Conservation (phyloP, 2,797 vertebrate species). For the Muscicapa comitata region DNA sequence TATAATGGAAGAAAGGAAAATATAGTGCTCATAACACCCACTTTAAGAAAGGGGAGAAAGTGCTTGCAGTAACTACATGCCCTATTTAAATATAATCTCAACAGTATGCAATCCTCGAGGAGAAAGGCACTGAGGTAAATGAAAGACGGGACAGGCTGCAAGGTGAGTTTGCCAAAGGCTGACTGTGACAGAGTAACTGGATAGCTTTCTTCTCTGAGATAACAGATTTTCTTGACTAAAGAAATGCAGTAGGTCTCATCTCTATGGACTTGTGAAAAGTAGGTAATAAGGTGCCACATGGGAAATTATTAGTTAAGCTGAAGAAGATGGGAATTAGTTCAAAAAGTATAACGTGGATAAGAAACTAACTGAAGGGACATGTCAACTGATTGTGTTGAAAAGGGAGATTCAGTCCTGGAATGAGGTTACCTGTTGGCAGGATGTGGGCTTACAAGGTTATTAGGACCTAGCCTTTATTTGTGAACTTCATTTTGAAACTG, state of each 20-base stretch:
- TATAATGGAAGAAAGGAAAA: background rate
- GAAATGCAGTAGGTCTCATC: conserved; percentile 64
- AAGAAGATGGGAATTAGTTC: conserved; percentile 62
- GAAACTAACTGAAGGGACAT: conserved; percentile 48
- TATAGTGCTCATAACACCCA: background rate
- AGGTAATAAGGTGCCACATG: conserved; percentile 62
- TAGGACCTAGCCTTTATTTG: conserved; percentile 40
- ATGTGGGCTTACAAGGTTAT: conserved; percentile 52
- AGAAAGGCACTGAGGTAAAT: background rate
- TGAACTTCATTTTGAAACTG: conserved; percentile 12
- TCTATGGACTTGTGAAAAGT: conserved; percentile 59
- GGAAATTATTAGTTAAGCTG: conserved; percentile 61
- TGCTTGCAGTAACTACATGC: background rate
- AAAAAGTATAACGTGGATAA: conserved; percentile 45
- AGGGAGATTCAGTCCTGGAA: conserved; percentile 41
- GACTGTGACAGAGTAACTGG: background rate
- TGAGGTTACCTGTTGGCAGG: conserved; percentile 51
- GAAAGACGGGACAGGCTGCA: background rate
- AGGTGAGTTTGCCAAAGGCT: conserved; percentile 18
- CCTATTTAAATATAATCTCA: conserved; percentile 27
- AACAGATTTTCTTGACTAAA: conserved; percentile 51
- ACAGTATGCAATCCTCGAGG: background rate
- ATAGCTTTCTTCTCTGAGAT: conserved; percentile 38
- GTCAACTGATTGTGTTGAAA: conserved; percentile 17
- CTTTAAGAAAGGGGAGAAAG: background rate